Conservation (phyloP, 1,140 invertebrate genomes). For the Acromyrmex echinatior region DNA sequence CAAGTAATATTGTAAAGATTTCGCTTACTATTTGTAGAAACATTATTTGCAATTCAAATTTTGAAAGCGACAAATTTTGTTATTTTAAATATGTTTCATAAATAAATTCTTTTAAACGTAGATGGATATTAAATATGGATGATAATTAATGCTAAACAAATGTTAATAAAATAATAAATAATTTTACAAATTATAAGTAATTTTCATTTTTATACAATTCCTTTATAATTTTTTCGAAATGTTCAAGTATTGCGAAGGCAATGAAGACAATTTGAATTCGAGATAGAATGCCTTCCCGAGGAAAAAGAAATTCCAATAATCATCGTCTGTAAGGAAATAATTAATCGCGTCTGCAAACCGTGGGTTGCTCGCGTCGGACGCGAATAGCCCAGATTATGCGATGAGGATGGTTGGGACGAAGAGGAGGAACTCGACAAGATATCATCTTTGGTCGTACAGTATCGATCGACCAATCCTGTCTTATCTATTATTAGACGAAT, state of each 20-base stretch:
- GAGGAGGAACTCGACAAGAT: constrained; percentile 26
- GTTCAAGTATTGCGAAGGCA: background rate
- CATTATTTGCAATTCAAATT: too few species aligned
- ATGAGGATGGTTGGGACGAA: background rate
- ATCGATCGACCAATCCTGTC: constrained; percentile 63
- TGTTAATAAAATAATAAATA: background rate
- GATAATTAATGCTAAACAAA: background rate
- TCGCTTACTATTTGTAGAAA: too few species aligned
- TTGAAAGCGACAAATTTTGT: too few species aligned
- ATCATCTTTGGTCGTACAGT: constrained; percentile 58
- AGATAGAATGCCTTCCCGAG: background rate
- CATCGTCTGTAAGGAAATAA: constrained; percentile 47
- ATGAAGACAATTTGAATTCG: background rate
- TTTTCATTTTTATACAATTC: background rate
- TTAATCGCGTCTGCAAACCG: constrained; percentile 54
- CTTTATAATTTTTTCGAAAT: background rate
- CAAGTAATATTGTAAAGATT: too few species aligned
- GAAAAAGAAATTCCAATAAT: constrained; percentile 54
- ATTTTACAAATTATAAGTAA: background rate
- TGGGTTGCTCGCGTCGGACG: constrained; percentile 27
- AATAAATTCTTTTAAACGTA: background rate
- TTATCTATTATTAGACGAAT: constrained; percentile 71
- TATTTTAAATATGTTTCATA: background rate
- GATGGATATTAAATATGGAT: background rate
- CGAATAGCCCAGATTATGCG: constrained; percentile 44